Conservation (phyloP, 2,888 invertebrate species). For the Drepanosiphum platanoidis region DNA sequence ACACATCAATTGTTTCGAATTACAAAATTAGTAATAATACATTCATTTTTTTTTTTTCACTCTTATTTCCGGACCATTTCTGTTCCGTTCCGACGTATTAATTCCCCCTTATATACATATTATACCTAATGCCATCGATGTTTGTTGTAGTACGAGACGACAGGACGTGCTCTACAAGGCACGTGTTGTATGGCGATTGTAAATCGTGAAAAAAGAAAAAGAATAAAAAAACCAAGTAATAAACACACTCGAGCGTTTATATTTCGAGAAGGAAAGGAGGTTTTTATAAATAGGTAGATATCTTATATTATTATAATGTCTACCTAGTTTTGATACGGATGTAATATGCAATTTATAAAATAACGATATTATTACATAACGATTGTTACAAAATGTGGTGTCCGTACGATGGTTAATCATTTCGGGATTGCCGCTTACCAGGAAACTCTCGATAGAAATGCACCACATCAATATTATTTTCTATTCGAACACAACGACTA, state of each 20-base stretch:
- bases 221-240: no score
- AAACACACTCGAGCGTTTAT: not conserved
- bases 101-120: no score
- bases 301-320: no score
- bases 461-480: no score
- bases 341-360: not conserved
- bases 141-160: not conserved
- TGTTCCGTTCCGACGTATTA: constrained; percentile 27
- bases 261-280: not conserved
- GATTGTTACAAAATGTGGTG: not conserved
- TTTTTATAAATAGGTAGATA: not conserved
- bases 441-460: not conserved
- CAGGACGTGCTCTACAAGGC: no score
- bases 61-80: constrained; percentile 53
- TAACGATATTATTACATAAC: not conserved
- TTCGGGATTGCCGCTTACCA: not conserved
- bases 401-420: not conserved
- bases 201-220: not conserved
- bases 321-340: not conserved
- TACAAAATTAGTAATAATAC: constrained; percentile 48
- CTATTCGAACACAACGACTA: no score
- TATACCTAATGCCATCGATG: not conserved
- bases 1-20: constrained; percentile 52
- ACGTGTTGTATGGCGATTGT: not conserved
- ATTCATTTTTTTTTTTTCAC: constrained; percentile 50